These are phyloP conservation scores for Arizona elegans DNA, from an alignment of 2,113 vertebrate genomes.

Conservation along the genomic window DNA sequence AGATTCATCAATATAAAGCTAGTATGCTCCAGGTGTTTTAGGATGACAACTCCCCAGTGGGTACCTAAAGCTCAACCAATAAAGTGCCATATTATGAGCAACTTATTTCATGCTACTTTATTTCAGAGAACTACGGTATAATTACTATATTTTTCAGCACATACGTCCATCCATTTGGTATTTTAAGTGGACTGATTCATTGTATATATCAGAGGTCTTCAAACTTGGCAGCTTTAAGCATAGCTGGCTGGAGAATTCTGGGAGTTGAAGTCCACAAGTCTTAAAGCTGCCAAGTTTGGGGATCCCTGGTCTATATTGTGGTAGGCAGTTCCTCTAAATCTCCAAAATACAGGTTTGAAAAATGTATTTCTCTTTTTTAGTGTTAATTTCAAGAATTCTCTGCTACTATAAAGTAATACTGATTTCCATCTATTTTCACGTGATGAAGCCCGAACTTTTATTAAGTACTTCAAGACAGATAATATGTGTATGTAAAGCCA, in stretches of 20 bases:
- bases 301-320: not conserved
- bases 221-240: no score
- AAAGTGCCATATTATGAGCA: not conserved
- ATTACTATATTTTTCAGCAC: not conserved
- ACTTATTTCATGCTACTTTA: not conserved
- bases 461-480: not conserved
- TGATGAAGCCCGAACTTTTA: not conserved
- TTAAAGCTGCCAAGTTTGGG: no score
- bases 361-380: not conserved
- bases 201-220: not conserved
- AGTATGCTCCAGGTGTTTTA: not conserved
- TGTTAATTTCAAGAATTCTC: slow-evolving; percentile 31
- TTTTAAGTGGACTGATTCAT: not conserved
- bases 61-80: not conserved
- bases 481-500: not conserved
- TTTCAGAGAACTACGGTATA: not conserved
- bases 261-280: no score
- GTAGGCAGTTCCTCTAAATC: not conserved
- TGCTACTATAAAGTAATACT: slow-evolving; percentile 17
- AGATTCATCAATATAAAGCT: not conserved
- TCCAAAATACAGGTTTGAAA: not conserved
- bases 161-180: not conserved
- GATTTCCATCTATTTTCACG: slow-evolving; percentile 37
- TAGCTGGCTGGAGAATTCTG: no score
- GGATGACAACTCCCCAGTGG: not conserved